Evolutionary conservation across 2,113 vertebrate genomes (phyloP), one percentile per base, ranked within the genome.

Genomic region (Butastur rufipennis): DNA sequence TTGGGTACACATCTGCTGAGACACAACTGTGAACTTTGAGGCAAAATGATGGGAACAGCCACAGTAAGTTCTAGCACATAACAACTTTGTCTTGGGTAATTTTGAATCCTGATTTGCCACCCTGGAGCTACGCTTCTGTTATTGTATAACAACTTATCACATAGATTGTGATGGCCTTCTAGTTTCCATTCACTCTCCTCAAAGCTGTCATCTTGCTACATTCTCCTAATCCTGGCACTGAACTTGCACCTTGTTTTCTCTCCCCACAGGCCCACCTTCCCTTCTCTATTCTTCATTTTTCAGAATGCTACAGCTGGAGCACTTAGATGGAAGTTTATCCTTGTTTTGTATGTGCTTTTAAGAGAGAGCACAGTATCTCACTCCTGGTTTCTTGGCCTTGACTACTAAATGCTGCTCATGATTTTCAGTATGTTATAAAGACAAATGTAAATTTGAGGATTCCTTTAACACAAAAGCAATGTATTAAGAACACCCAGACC

Each of bases 61-160:
- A 59, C 38, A 52, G 9, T 8, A 23, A 86, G 18, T 45, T 79
- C 59, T 29, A 58, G 27, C 25, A 47, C 6, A 2, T 17, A 77
- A 15, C 25, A 48, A 34, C 52, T 79, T 45, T 32, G 25, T 62
- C 16, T 21, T 32, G 4, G 5, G 22, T 32, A 14, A 32, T 61
- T 79, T 3, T 48, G 31, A 36, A 81, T 8, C 10, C 20, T 63
- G 48, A 40, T 38, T 56, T 58, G 20, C 36, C 11, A 55, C 8
- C 21, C 38, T 19, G 59, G 36, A 84, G 38, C 11, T 65, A 47
- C 2, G 3, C 29, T 53, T 72, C n/a, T 55, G 27, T 48, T 47
- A 48, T 3, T 38, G 40, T 40, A 1, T 6, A 66, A 53, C n/a
- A 86, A 34, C 3, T 42, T 74, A 58, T 0, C 1, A 4, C 2